These are phyloP conservation scores for Erebia aethiops DNA, from an alignment of 2,888 invertebrate genomes.

Conservation along the genomic window DNA sequence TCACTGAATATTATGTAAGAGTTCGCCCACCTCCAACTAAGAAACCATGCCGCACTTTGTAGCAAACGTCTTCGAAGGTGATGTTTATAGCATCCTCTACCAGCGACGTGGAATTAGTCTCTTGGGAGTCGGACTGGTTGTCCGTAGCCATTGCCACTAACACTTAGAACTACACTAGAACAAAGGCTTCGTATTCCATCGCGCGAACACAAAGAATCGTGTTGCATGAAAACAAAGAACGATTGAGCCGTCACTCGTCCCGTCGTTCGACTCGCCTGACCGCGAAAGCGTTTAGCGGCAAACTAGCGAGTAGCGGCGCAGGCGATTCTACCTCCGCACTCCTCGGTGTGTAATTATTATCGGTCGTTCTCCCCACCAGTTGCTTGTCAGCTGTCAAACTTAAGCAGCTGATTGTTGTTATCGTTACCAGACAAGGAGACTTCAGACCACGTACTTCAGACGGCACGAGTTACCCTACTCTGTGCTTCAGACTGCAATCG, in stretches of 20 bases:
- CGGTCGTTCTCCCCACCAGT: constrained; percentile 69
- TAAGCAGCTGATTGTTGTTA: constrained; percentile 52
- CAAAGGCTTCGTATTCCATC: constrained; percentile 56
- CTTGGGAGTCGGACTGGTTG: constrained; percentile 64
- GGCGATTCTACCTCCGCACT: constrained; percentile 35
- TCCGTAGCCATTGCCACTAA: constrained; percentile 62
- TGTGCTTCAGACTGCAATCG: constrained; percentile 4
- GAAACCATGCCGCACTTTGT: constrained; percentile 84
- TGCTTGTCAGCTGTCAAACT: constrained; percentile 51
- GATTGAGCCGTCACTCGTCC: constrained; percentile 45
- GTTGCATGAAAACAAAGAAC: constrained; percentile 66
- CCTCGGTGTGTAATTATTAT: constrained; percentile 51
- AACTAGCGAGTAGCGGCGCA: constrained; percentile 47
- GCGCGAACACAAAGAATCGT: constrained; percentile 66
- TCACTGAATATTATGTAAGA: constrained; percentile 30
- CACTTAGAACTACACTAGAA: constrained; percentile 47
- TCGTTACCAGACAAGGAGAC: constrained; percentile 34
- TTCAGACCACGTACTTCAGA: too few species aligned
- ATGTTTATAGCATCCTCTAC: constrained; percentile 83
- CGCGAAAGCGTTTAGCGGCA: constrained; percentile 47
- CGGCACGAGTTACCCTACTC: too few species aligned
- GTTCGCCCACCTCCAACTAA: constrained; percentile 75
- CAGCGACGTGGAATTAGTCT: constrained; percentile 67
- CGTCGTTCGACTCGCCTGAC: constrained; percentile 48
- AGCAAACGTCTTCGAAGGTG: constrained; percentile 86